A percentile compares a stretch with the other conserved stretches of the same genome.
Evolutionary conservation across 2,113 vertebrate genomes (phyloP).

Genomic region (Sorex fumeus): DNA sequence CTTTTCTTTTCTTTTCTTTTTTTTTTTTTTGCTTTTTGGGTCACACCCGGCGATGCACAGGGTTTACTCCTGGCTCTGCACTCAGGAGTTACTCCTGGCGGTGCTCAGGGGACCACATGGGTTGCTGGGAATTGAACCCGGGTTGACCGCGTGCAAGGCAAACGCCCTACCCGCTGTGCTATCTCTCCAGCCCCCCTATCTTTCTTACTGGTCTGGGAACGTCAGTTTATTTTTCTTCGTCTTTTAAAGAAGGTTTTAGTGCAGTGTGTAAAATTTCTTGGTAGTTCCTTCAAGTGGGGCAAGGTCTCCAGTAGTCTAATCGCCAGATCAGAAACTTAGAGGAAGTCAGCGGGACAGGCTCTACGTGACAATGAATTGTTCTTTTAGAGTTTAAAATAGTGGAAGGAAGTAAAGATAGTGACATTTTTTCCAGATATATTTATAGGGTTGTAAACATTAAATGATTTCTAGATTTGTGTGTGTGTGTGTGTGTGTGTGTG

Average conservation of each 20-base stretch:
- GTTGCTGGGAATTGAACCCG: too few relatives aligned
- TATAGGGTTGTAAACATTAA: neutral
- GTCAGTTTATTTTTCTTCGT: neutral
- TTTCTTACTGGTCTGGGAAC: neutral
- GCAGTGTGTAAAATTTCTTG: neutral
- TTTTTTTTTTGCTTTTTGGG: too few relatives aligned
- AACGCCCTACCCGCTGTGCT: too few relatives aligned
- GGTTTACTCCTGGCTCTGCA: too few relatives aligned
- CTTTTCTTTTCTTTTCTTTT: too few relatives aligned
- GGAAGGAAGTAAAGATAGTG: neutral
- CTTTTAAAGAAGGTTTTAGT: slow-evolving; percentile 48
- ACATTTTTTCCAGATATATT: neutral
- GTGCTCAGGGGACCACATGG: too few relatives aligned
- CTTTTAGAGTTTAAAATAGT: slow-evolving; percentile 29
- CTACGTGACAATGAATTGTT: neutral
- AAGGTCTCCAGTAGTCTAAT: neutral
- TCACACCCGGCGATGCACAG: too few relatives aligned
- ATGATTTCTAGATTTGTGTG: neutral
- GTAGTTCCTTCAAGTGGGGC: neutral
- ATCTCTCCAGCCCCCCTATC: too few relatives aligned
- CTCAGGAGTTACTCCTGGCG: too few relatives aligned
- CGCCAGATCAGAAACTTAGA: neutral
- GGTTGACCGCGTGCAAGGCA: too few relatives aligned
- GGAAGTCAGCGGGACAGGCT: neutral
- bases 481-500: too few relatives aligned